Base-by-base conservation (phyloP, 2,113 vertebrate species). In the Pavo muticus region DNA sequence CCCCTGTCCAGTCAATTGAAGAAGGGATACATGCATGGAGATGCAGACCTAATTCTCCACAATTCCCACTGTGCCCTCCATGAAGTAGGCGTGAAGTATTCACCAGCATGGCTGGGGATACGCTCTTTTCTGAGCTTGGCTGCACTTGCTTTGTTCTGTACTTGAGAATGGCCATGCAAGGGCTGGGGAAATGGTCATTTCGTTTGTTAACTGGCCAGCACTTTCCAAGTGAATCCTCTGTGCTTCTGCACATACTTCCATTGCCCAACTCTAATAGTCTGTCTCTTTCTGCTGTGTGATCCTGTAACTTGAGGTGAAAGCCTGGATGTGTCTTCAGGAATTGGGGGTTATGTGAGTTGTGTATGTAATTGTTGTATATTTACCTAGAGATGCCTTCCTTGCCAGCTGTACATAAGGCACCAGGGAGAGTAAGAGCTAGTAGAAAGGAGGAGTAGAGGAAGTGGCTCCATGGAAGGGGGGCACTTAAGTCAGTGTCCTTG, bases 191-290 rank as follows among this genome's bases (percentile, higher is more conserved):
- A 37, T 23, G 17, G 18, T 65, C 44, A 24, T 82, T 47, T 47
- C 19, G 21, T 71, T 52, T 40, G 57, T 18, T 20, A 40, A 59
- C 63, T 44, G 20, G 23, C 37, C 18, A 19, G 69, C 6, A 4
- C 50, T 47, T 77, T 75, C 44, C 57, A 29, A 3, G 21, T 35
- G 82, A 74, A 27, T 73, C 50, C 4, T 68, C 32, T 92, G 57
- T n/a, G 23, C 27, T 74, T 67, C 42, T 52, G 1, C 1, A 1
- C 16, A 17, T 30, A 6, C 16, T 48, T 82, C 37, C 3, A 1
- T 50, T 93, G 70, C 47, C 35, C 32, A 64, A 42, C 35, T 86
- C n/a, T 64, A 44, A 29, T 52, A 67, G 4, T 44, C 0, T 0
- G 39, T 42, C 30, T 48, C 24, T 21, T 81, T 75, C 21, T 60